Evolutionary conservation across 2,113 vertebrate species (phyloP).

Genomic region (Lagenorhynchus albirostris): DNA sequence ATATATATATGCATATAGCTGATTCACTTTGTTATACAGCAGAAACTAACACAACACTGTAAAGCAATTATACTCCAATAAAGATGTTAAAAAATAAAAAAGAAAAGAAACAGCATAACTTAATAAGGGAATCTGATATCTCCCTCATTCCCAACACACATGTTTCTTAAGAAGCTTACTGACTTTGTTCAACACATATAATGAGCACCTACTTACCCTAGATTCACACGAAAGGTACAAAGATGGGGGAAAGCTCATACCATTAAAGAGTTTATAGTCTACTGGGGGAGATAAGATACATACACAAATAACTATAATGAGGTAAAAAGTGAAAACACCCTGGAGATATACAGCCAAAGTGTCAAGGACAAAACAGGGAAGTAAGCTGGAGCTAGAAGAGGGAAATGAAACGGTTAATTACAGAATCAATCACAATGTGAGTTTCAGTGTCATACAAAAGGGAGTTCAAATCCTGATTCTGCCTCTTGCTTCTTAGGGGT

Average conservation of each 20-base stretch:
- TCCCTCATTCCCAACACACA: not conserved
- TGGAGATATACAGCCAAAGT: not conserved
- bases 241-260: not conserved
- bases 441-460: not conserved
- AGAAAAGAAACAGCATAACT: not conserved
- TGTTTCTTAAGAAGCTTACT: conserved; percentile 5
- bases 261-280: not conserved
- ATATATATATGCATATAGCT: too few species aligned
- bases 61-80: too few species aligned
- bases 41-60: too few species aligned
- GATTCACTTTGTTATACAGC: too few species aligned
- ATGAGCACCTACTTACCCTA: not conserved
- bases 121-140: not conserved
- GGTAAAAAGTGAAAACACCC: not conserved
- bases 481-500: not conserved
- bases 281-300: not conserved
- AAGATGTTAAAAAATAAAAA: too few species aligned
- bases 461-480: not conserved
- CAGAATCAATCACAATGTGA: not conserved
- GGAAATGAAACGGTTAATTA: not conserved
- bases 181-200: not conserved
- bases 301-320: not conserved
- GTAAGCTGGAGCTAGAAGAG: not conserved
- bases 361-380: conserved; percentile 33
- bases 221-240: not conserved